Conservation (phyloP, 2,113 vertebrate species). For the Corydoras maculifer region DNA sequence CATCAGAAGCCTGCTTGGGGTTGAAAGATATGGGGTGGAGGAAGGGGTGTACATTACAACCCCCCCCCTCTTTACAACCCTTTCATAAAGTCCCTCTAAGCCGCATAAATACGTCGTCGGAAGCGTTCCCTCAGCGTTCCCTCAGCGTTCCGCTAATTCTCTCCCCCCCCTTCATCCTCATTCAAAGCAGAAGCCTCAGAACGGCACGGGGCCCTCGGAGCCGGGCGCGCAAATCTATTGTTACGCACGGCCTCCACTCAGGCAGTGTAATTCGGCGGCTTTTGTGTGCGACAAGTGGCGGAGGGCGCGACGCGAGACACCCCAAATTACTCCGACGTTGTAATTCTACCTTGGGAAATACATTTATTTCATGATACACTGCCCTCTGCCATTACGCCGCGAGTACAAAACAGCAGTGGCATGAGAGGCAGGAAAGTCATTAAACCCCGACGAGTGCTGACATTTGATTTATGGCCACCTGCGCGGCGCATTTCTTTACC, state of each 20-base stretch:
- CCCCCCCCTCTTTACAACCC: not conserved
- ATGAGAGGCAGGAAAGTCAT: constrained; percentile 24
- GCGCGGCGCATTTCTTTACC: constrained; percentile 8
- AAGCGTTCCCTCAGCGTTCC: not conserved
- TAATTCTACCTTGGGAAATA: constrained; percentile 22
- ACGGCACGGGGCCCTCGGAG: not conserved
- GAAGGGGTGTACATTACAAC: too few relatives aligned
- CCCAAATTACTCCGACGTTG: constrained; percentile 17
- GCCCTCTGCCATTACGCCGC: constrained; percentile 15
- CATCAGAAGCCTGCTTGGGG: not conserved
- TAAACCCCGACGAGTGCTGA: constrained; percentile 25
- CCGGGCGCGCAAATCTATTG: constrained; percentile 8
- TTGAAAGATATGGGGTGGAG: too few relatives aligned
- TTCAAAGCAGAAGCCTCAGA: constrained; percentile 14
- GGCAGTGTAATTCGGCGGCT: constrained; percentile 21
- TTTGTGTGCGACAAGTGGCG: constrained; percentile 5
- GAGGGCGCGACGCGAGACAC: constrained; percentile 7
- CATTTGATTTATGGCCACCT: constrained; percentile 30
- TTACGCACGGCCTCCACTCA: not conserved
- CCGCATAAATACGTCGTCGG: constrained; percentile 10
- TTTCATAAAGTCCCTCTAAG: not conserved
- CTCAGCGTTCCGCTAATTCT: not conserved
- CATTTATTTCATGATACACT: constrained; percentile 36
- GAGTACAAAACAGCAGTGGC: constrained; percentile 11
- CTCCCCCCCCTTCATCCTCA: constrained; percentile 16